These are phyloP conservation scores for Drosophila borborema DNA, from an alignment of 2,888 invertebrate genomes.

Conservation along the genomic window DNA sequence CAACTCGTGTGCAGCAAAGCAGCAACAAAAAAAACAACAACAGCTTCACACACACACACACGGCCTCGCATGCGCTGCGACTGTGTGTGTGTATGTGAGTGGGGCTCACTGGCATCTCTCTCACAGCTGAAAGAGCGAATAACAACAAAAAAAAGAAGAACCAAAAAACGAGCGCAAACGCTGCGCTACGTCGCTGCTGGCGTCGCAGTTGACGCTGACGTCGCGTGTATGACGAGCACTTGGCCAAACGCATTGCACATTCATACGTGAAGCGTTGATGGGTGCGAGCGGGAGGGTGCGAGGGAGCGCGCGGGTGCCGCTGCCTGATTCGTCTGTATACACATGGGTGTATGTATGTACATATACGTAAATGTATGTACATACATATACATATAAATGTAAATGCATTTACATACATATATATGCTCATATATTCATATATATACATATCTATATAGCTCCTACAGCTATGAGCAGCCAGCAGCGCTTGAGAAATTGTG, in stretches of 20 bases:
- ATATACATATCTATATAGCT: conserved; percentile 1
- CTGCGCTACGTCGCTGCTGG: conserved; percentile 35
- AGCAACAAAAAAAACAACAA: conserved; percentile 52
- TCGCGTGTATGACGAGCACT: conserved; percentile 72
- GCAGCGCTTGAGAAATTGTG: conserved; percentile 32
- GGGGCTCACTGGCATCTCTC: conserved; percentile 59
- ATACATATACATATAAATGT: conserved; percentile 16
- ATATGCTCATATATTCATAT: conserved; percentile 2
- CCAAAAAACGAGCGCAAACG: conserved; percentile 48
- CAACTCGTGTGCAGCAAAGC: conserved; percentile 81
- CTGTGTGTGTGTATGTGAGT: conserved; percentile 42
- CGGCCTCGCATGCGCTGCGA: conserved; percentile 52
- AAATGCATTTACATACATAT: conserved; percentile 1
- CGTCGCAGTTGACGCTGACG: conserved; percentile 44
- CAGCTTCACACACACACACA: conserved; percentile 39
- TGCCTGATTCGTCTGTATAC: conserved; percentile 67
- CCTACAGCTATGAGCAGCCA: conserved; percentile 17
- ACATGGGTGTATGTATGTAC: conserved; percentile 24
- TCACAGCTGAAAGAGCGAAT: conserved; percentile 50
- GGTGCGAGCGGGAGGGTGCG: conserved; percentile 18
- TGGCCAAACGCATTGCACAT: conserved; percentile 73
- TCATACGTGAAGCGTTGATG: conserved; percentile 62
- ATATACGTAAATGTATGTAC: conserved; percentile 6
- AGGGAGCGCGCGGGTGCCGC: conserved; percentile 26
- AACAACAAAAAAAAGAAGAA: conserved; percentile 32